Evolutionary conservation across 2,113 vertebrate species (phyloP).

Genomic region (Diadophis punctatus): DNA sequence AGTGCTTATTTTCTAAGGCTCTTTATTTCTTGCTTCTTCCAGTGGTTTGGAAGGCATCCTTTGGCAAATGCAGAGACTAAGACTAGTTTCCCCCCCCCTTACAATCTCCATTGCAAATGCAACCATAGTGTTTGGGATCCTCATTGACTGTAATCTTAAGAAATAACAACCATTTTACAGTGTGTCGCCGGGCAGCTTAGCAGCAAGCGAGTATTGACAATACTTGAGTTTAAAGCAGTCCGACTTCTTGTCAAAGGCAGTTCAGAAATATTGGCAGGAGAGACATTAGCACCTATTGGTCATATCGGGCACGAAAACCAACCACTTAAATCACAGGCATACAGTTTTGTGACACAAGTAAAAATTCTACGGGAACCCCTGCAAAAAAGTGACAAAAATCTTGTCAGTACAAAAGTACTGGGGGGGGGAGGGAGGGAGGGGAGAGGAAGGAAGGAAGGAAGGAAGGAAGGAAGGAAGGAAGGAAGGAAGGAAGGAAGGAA

Average conservation of each 20-base stretch:
- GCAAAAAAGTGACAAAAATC: not conserved
- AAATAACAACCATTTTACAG: not conserved
- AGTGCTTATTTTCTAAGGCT: not conserved
- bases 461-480: not conserved
- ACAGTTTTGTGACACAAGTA: not conserved
- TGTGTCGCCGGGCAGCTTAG: not conserved
- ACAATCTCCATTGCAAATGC: not conserved
- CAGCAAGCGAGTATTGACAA: not conserved
- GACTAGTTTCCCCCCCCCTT: not conserved
- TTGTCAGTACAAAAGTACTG: not conserved
- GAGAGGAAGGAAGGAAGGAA: no score
- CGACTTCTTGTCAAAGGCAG: not conserved
- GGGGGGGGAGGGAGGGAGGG: not conserved
- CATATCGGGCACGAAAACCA: not conserved
- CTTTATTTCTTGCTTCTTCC: not conserved
- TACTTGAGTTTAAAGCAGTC: not conserved
- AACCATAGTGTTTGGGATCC: not conserved
- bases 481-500: no score
- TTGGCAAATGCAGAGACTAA: not conserved
- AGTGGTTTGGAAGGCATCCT: not conserved
- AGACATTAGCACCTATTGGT: not conserved
- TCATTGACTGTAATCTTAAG: not conserved
- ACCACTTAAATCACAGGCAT: not conserved
- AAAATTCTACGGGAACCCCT: not conserved
- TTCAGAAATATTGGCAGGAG: not conserved